Percentiles rank a stretch among this genome's conserved stretches.
These are phyloP conservation scores for Tribolium freemani DNA, from an alignment of 2,888 invertebrate genomes.

Conservation along the genomic window DNA sequence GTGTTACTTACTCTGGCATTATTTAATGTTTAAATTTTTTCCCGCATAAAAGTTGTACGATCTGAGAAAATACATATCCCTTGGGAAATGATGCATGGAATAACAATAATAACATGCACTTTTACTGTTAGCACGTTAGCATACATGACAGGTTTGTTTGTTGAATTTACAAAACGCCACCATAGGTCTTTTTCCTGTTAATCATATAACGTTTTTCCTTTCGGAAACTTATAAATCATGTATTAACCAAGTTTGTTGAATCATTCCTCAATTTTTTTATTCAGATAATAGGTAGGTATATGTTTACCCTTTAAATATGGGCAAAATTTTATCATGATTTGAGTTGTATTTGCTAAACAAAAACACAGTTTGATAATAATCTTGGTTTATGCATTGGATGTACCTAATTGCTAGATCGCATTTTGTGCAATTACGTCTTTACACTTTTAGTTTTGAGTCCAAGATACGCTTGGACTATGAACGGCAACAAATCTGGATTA, in stretches of 20 bases:
- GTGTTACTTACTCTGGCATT: background rate
- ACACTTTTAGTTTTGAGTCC: background rate
- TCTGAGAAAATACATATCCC: background rate
- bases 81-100: background rate
- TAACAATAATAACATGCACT: background rate
- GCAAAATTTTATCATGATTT: background rate
- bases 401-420: too few relatives aligned
- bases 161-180: background rate
- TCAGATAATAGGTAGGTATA: background rate
- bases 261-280: background rate
- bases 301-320: background rate
- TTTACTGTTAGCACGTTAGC: background rate
- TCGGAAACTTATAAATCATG: too few relatives aligned
- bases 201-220: too few relatives aligned
- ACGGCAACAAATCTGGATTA: background rate
- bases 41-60: background rate
- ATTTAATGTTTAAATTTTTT: background rate
- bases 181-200: background rate
- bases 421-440: background rate
- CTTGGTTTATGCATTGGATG: background rate
- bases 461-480: background rate
- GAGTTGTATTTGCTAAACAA: background rate
- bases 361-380: background rate
- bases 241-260: background rate
- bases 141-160: background rate